Evolutionary conservation across 1,140 invertebrate genomes (phyloP).

Genomic region (Rhopalosiphum padi): DNA sequence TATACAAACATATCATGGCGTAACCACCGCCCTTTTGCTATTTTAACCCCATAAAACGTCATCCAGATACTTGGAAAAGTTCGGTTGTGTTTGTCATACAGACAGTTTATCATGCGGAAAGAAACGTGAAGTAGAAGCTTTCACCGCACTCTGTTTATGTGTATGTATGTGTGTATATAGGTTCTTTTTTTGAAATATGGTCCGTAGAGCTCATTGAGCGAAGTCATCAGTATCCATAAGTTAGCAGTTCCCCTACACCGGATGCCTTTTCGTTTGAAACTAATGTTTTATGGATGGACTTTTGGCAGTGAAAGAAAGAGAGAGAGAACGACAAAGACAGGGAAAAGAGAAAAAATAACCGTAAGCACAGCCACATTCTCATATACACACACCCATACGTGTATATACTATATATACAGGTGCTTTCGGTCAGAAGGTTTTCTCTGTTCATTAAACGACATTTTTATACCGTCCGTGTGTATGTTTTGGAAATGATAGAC

Average conservation of each 20-base stretch:
- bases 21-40: conserved; percentile 36
- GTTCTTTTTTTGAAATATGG: conserved; percentile 54
- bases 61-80: conserved; percentile 49
- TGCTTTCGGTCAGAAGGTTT: conserved; percentile 55
- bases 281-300: conserved; percentile 61
- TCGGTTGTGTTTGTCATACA: conserved; percentile 46
- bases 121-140: conserved; percentile 54
- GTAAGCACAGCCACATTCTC: neutral
- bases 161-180: neutral
- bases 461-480: conserved; percentile 52
- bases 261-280: conserved; percentile 51
- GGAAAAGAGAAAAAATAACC: conserved; percentile 53
- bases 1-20: neutral
- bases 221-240: conserved; percentile 61
- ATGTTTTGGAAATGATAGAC: conserved; percentile 26
- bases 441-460: conserved; percentile 58
- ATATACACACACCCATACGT: neutral
- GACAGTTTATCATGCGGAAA: conserved; percentile 56
- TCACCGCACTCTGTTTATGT: neutral
- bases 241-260: conserved; percentile 58
- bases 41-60: conserved; percentile 55
- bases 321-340: neutral
- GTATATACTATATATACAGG: conserved; percentile 47
- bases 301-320: conserved; percentile 39
- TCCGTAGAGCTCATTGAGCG: conserved; percentile 59